A percentile compares a stretch with the other conserved stretches of the same genome.
Evolutionary conservation across 2,113 vertebrate genomes (phyloP).

Genomic region (Sclerurus mexicanus): DNA sequence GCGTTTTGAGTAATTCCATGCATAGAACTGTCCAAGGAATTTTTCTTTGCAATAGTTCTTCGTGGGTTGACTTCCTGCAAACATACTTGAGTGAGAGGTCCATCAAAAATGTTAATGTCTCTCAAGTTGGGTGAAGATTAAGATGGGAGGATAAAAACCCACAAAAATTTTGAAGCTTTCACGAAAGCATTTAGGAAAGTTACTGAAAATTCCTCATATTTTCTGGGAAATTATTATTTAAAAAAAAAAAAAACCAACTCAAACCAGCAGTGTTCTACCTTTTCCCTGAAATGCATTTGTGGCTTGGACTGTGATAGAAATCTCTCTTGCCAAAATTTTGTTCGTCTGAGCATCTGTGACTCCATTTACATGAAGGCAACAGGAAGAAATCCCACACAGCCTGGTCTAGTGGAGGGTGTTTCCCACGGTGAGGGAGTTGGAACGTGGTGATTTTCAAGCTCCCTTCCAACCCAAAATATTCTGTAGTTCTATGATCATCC

Average conservation of each 20-base stretch:
- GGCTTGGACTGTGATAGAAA: neutral
- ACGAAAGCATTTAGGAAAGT: neutral
- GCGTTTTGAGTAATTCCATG: neutral
- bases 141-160: neutral
- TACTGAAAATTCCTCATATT: neutral
- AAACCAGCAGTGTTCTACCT: neutral
- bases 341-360: neutral
- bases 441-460: neutral
- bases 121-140: neutral
- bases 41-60: neutral
- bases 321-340: neutral
- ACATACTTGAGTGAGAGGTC: neutral
- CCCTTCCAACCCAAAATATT: neutral
- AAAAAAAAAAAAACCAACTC: neutral
- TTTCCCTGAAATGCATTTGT: constrained; percentile 25
- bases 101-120: neutral
- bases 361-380: neutral
- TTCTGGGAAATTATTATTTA: neutral
- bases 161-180: constrained; percentile 13
- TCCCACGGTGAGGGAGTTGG: neutral
- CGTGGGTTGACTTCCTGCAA: neutral
- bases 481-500: neutral
- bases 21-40: neutral
- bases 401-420: neutral
- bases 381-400: neutral